Conservation (phyloP, 2,113 vertebrate genomes). For the Nothoprocta pentlandii region DNA sequence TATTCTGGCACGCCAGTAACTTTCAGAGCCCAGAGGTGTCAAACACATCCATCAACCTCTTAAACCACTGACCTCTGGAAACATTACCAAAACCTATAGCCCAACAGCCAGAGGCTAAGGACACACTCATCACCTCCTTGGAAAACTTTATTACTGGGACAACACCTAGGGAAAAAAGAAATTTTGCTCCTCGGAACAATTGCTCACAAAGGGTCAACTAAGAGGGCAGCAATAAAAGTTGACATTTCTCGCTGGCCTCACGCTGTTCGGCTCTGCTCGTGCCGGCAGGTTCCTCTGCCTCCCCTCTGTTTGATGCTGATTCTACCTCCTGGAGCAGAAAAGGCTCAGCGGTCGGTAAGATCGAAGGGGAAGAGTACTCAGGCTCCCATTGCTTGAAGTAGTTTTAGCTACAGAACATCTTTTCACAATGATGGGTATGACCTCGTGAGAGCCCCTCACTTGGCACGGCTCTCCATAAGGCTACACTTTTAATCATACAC, state of each 20-base stretch:
- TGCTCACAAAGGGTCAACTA: conserved; percentile 66
- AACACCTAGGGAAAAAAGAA: conserved; percentile 62
- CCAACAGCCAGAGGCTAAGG: conserved; percentile 71
- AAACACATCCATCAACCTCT: neutral
- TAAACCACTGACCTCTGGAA: conserved; percentile 37
- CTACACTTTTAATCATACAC: neutral
- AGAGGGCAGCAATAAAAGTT: conserved; percentile 76
- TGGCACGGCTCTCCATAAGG: neutral
- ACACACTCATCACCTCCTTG: conserved; percentile 62
- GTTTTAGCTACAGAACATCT: conserved; percentile 41
- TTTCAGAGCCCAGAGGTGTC: neutral
- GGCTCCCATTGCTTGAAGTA: conserved; percentile 60
- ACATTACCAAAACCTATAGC: neutral
- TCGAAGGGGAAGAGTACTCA: conserved; percentile 63
- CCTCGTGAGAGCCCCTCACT: neutral
- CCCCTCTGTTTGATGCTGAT: conserved; percentile 69
- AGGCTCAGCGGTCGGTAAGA: conserved; percentile 69
- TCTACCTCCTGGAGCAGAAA: conserved; percentile 66
- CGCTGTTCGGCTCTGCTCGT: conserved; percentile 46
- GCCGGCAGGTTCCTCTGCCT: conserved; percentile 74
- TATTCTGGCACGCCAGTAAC: neutral
- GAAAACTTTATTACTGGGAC: conserved; percentile 68
- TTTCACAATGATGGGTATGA: neutral
- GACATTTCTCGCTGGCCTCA: conserved; percentile 78
- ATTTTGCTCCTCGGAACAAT: conserved; percentile 73